Conservation (phyloP, 1,140 invertebrate genomes). For the Drosophila tani region DNA sequence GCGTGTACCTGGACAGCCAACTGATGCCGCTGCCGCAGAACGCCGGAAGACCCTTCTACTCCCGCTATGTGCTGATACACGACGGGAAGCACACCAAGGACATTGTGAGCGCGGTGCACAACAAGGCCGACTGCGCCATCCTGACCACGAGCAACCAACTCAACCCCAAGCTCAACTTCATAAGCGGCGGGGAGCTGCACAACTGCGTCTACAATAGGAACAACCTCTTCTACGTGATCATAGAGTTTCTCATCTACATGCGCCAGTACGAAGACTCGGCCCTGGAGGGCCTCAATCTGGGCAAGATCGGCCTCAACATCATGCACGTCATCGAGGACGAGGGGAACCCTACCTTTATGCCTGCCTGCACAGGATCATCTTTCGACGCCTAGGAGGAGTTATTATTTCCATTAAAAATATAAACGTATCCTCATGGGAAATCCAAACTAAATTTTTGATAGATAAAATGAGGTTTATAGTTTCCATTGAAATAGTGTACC, state of each 20-base stretch:
- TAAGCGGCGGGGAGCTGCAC: constrained; percentile 83
- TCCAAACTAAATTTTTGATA: too few species aligned
- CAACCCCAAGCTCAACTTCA: constrained; percentile 84
- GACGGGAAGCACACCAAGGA: constrained; percentile 85
- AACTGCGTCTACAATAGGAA: constrained; percentile 89
- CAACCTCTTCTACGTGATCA: constrained; percentile 92
- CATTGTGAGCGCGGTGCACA: constrained; percentile 72
- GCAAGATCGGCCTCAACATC: constrained; percentile 91
- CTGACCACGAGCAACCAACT: constrained; percentile 66
- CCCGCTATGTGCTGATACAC: constrained; percentile 82
- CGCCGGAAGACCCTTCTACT: constrained; percentile 91
- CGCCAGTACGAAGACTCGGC: constrained; percentile 91
- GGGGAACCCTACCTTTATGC: background rate
- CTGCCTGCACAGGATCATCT: constrained; percentile 11
- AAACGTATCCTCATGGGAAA: too few species aligned
- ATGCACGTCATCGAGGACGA: constrained; percentile 90
- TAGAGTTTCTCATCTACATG: constrained; percentile 92
- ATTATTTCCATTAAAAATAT: too few species aligned
- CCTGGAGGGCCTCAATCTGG: constrained; percentile 91
- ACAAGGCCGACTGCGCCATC: constrained; percentile 82
- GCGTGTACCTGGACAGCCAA: constrained; percentile 92
- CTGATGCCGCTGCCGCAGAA: constrained; percentile 91
- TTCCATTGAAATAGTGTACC: too few species aligned
- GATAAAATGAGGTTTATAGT: too few species aligned
- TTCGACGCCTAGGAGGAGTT: constrained; percentile 12